Evolutionary conservation across 1,140 invertebrate species (phyloP).

Genomic region (Rhyzopertha dominica): DNA sequence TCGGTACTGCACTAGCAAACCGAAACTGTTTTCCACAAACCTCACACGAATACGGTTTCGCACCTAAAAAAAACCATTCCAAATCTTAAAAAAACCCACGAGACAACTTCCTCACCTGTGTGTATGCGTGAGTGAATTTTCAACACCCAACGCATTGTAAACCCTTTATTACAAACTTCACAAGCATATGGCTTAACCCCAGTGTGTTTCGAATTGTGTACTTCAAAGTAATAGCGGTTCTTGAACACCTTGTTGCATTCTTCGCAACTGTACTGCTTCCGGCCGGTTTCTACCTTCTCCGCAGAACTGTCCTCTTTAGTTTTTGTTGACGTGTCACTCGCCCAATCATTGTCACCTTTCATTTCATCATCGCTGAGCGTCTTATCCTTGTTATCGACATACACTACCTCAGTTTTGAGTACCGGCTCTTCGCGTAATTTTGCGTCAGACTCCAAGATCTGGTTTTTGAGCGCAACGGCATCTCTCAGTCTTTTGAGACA

Average conservation of each 20-base stretch:
- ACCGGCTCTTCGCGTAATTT: conserved; percentile 1
- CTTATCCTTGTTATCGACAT: background rate
- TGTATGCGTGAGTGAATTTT: no score
- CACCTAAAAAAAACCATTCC: no score
- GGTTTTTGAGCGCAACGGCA: background rate
- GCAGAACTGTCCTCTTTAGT: background rate
- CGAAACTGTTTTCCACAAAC: conserved; percentile 54
- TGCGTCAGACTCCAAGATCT: conserved; percentile 2
- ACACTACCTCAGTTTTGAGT: background rate
- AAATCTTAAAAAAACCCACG: no score
- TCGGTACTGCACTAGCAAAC: conserved; percentile 44
- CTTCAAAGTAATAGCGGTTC: conserved; percentile 8
- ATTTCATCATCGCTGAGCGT: background rate
- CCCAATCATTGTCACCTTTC: background rate
- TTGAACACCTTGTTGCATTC: conserved; percentile 14
- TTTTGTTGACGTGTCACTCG: background rate
- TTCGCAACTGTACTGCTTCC: background rate
- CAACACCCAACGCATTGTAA: conserved; percentile 1
- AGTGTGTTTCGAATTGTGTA: conserved; percentile 41
- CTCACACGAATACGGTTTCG: conserved; percentile 55
- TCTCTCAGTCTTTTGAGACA: background rate
- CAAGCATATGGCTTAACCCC: conserved; percentile 30
- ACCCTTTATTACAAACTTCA: conserved; percentile 14
- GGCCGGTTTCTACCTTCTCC: background rate
- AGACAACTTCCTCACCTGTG: no score